These are phyloP conservation scores for Siniperca obscura DNA, from an alignment of 2,797 vertebrate species.

Conservation along the genomic window DNA sequence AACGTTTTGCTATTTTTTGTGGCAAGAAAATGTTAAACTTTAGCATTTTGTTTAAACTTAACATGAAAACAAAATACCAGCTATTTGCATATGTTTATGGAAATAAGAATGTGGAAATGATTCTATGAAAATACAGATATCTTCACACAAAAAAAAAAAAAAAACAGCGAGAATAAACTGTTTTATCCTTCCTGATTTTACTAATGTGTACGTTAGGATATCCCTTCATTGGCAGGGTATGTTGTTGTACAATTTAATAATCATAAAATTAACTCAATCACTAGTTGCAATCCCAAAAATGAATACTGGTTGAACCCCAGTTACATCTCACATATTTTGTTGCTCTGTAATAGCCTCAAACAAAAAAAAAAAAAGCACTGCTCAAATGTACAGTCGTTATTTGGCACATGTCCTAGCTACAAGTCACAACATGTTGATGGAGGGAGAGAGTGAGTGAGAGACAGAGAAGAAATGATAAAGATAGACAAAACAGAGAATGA, in stretches of 20 bases:
- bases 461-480: constrained; percentile 10
- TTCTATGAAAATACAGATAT: not conserved
- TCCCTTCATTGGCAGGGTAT: not conserved
- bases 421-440: constrained; percentile 42
- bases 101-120: constrained; percentile 6
- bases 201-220: not conserved
- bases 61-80: constrained; percentile 15
- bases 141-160: constrained; percentile 9
- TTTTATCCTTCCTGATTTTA: not conserved
- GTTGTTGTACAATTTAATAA: not conserved
- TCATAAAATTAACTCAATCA: not conserved
- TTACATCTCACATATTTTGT: not conserved
- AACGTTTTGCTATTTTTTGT: not conserved
- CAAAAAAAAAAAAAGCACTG: not conserved
- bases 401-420: not conserved
- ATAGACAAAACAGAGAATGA: constrained; percentile 24
- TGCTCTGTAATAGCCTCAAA: constrained; percentile 20
- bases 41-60: constrained; percentile 18
- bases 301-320: not conserved
- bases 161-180: not conserved
- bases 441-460: constrained; percentile 16
- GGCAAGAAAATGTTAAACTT: not conserved
- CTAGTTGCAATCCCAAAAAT: not conserved
- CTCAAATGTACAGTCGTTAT: not conserved
- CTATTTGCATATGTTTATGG: not conserved